Conservation (phyloP, 2,113 vertebrate species). For the Macrotis lagotis region DNA sequence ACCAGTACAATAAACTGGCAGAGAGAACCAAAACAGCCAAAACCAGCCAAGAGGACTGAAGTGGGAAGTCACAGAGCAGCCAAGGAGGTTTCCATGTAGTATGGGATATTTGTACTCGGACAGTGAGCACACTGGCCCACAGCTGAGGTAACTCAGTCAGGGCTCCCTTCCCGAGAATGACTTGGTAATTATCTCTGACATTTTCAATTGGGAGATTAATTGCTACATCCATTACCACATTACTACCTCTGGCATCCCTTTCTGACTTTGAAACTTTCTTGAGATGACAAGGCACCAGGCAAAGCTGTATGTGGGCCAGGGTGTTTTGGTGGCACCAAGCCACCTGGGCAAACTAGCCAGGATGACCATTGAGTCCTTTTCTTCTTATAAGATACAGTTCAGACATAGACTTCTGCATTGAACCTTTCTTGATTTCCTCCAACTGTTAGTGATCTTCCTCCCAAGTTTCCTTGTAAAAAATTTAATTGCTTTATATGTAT, state of each 20-base stretch:
- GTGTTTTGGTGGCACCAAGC: neutral
- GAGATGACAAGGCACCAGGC: conserved; percentile 38
- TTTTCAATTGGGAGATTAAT: conserved; percentile 63
- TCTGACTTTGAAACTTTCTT: conserved; percentile 9
- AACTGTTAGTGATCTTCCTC: neutral
- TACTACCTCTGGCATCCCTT: conserved; percentile 13
- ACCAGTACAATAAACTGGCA: neutral
- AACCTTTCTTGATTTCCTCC: neutral
- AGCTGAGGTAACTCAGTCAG: conserved; percentile 42
- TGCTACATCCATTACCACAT: conserved; percentile 33
- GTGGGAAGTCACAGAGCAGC: neutral
- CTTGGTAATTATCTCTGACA: conserved; percentile 38
- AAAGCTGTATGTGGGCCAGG: neutral
- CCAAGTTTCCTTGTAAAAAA: neutral
- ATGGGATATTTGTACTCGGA: neutral
- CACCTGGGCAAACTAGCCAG: neutral
- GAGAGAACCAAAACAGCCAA: neutral
- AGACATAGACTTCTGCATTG: neutral
- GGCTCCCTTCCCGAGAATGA: conserved; percentile 1
- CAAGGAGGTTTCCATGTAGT: neutral
- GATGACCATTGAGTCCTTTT: neutral
- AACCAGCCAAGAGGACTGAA: neutral
- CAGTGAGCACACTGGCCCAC: neutral
- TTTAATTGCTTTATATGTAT: neutral
- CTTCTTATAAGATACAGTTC: neutral